These are phyloP conservation scores for Nasua narica DNA, from an alignment of 2,797 vertebrate species.

Conservation along the genomic window DNA sequence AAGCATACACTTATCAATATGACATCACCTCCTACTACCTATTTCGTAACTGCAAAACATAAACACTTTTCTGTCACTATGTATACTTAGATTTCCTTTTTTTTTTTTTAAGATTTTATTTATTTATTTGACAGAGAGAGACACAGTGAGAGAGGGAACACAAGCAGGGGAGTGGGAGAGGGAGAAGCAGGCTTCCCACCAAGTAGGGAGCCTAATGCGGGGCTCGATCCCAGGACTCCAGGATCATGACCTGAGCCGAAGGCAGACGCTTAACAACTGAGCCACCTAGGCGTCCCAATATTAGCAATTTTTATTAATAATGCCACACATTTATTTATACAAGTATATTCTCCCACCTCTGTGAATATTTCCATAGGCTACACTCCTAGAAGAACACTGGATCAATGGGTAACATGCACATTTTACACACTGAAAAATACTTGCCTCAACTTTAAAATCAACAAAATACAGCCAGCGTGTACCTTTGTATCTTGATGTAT, in stretches of 20 bases:
- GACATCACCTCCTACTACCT: background rate
- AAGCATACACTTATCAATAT: background rate
- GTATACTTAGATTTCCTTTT: background rate
- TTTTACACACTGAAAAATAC: background rate
- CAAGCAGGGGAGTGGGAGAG: no score
- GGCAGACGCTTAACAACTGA: no score
- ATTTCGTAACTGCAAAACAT: background rate
- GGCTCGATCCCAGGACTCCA: no score
- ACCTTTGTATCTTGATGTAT: background rate
- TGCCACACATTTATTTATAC: background rate
- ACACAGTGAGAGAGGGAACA: no score
- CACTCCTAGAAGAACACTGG: background rate
- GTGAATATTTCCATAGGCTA: background rate
- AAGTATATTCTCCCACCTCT: background rate
- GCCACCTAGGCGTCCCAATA: background rate
- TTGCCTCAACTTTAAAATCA: background rate
- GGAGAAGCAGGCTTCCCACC: no score
- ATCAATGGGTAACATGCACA: background rate
- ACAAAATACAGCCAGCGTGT: background rate
- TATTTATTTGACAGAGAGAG: no score
- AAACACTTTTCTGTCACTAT: background rate
- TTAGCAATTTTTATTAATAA: constrained; percentile 25
- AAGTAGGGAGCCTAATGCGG: no score
- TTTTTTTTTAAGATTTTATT: no score
- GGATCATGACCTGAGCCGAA: no score